Percentiles rank a stretch among this genome's conserved stretches.
Evolutionary conservation across 2,797 vertebrate species (phyloP).

Genomic region (Pseudochirops corinnae): DNA sequence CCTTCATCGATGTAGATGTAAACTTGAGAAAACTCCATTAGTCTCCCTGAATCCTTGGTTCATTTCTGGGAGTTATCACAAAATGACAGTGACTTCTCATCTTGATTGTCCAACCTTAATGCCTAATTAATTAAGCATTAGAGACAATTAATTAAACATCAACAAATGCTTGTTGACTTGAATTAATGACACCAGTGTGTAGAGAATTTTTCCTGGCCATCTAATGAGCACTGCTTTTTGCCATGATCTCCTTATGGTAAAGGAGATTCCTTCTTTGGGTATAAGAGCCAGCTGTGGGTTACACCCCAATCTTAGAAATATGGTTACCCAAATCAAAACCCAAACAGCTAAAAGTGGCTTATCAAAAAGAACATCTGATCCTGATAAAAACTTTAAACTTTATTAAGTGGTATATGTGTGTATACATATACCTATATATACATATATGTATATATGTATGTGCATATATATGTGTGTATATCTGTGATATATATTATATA

Average conservation of each 20-base stretch:
- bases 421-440: background rate
- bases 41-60: background rate
- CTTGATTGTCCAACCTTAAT: background rate
- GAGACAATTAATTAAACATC: background rate
- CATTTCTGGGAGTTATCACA: background rate
- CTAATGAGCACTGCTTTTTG: background rate
- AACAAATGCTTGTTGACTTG: background rate
- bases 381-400: background rate
- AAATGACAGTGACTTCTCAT: background rate
- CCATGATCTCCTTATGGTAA: background rate
- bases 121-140: background rate
- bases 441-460: background rate
- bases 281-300: background rate
- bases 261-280: background rate
- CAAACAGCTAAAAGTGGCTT: background rate
- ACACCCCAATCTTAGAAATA: background rate
- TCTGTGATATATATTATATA: background rate
- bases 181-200: background rate
- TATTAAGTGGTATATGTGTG: background rate
- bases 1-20: background rate
- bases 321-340: background rate
- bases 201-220: background rate
- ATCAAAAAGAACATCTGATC: background rate
- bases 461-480: background rate
- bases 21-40: background rate